Evolutionary conservation across 1,140 invertebrate species (phyloP), one percentile per base, ranked within the genome.

Genomic region (Drosophila bifasciata): DNA sequence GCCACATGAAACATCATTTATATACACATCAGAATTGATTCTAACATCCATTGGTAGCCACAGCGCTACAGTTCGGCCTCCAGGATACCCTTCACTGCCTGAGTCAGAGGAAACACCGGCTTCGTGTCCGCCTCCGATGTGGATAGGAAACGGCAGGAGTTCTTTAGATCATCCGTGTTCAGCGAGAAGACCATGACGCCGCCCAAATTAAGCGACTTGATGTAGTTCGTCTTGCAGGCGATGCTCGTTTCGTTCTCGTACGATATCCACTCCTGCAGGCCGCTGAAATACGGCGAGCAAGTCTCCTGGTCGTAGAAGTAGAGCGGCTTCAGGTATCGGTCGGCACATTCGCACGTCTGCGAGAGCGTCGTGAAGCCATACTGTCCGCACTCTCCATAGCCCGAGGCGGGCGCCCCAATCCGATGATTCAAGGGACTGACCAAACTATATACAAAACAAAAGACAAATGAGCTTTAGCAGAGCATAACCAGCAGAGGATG

Each of bases 201-300:
- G 45, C 94, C 93, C 55, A 96, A 93, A 17, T 93, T 92, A 15
- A 94, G 92, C 0, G 92, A 91, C 76, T 93, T 93, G 0, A 96
- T 94, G 91, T 93, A 96, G 44, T 93, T 92, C 1, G 95, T 93
- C 93, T 98, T 98, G 78, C 94, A 94, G 53, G 89, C 92, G 0
- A 97, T 92, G 92, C 97, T 98, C 36, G 93, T 86, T 4, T 93
- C 91, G 89, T 97, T 94, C 69, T 99, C 98, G 90, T 95, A 99
- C 0, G 97, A 97, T 46, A 98, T 94, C 98, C 98, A 99, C 86
- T 98, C 96, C 5, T 92, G 92, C 36, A 93, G 92, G 48, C 93
- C 93, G 57, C 94, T 95, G 4, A 96, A 93, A 92, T 97, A 99
- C 2, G 97, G 97, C 15, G 96, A 96, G 70, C 93, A 92, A 17